These are phyloP conservation scores for Apteryx mantelli DNA, from an alignment of 2,113 vertebrate genomes.

Conservation along the genomic window DNA sequence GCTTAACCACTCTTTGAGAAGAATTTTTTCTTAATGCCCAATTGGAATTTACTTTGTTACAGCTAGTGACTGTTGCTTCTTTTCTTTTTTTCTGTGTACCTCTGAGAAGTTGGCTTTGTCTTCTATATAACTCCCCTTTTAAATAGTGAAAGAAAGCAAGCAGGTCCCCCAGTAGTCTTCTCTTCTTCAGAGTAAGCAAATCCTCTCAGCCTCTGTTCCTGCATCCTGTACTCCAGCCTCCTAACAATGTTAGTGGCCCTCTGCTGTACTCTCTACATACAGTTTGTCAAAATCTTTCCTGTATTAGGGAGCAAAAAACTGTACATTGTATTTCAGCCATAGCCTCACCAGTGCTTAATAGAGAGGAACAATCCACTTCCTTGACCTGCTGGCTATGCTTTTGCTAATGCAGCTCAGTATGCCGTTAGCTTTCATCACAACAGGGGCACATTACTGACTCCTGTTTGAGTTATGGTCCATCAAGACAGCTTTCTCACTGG, in stretches of 20 bases:
- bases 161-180: neutral
- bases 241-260: neutral
- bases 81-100: neutral
- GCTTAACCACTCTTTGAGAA: neutral
- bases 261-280: neutral
- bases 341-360: constrained; percentile 20
- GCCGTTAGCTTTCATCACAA: constrained; percentile 11
- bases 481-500: neutral
- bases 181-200: neutral
- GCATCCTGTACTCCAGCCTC: neutral
- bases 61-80: neutral
- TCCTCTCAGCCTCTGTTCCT: neutral
- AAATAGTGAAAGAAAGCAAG: neutral
- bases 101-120: neutral
- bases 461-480: neutral
- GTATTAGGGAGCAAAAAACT: neutral
- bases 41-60: neutral
- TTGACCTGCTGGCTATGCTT: constrained; percentile 27
- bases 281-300: neutral
- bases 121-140: neutral
- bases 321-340: neutral
- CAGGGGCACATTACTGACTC: neutral
- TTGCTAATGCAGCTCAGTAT: constrained; percentile 1
- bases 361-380: neutral
- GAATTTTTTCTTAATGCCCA: neutral